These are phyloP conservation scores for Rhopalosiphum padi DNA, from an alignment of 1,140 invertebrate species.

Conservation along the genomic window DNA sequence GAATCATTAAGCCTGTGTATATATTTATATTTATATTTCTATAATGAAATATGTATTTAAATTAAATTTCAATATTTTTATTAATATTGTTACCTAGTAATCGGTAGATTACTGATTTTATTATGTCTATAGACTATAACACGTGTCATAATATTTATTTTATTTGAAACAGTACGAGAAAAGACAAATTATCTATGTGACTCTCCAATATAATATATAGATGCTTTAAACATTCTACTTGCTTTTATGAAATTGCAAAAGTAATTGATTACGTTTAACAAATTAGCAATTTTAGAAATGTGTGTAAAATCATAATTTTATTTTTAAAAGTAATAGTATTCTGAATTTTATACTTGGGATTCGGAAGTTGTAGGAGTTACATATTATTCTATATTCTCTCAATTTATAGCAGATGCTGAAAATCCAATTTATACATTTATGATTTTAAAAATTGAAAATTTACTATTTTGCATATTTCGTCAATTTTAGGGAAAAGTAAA, in stretches of 20 bases:
- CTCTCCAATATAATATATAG: background rate
- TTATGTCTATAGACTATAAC: no score
- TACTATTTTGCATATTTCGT: no score
- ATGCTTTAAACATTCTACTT: no score
- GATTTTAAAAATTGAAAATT: no score
- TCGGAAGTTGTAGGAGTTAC: no score
- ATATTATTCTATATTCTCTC: no score
- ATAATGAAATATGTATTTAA: no score
- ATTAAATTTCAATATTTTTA: background rate
- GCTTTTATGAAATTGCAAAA: background rate
- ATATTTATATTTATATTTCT: background rate
- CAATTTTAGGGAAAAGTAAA: no score
- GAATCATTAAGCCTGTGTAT: background rate
- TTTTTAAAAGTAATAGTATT: no score
- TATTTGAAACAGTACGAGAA: background rate
- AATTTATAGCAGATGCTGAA: no score
- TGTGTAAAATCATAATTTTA: background rate
- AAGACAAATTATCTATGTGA: background rate
- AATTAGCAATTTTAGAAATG: background rate
- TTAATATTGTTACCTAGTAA: background rate
- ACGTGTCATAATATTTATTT: background rate
- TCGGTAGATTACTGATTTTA: background rate
- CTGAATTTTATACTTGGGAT: no score
- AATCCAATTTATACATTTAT: no score
- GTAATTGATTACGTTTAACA: background rate